phyloP scores from a whole-genome alignment of 2,888 invertebrate genomes.

The Protodeltote pygarga region DNA sequence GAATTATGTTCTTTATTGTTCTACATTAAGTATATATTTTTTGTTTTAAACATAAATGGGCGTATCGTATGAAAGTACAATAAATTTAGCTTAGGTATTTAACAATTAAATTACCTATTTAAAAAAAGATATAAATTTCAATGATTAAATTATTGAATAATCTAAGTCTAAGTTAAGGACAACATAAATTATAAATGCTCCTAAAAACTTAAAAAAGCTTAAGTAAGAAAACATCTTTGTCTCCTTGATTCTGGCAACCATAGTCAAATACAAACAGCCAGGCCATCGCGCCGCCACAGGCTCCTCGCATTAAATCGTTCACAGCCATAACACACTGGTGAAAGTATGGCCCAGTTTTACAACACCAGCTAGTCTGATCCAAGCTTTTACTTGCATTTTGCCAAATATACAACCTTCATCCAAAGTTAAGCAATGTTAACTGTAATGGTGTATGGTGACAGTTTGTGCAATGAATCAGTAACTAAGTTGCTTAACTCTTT shows the following conservation, averaged over 20 bases:
- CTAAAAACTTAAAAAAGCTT: no score
- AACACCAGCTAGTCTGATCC: slow-evolving; percentile 12
- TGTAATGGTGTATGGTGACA: slow-evolving; percentile 3
- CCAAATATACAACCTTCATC: slow-evolving; percentile 38
- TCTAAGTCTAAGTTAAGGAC: no score
- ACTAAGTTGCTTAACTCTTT: slow-evolving; percentile 4
- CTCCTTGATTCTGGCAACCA: background rate
- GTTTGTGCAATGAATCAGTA: slow-evolving; percentile 20
- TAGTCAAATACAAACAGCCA: background rate
- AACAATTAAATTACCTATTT: no score
- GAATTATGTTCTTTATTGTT: background rate
- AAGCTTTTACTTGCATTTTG: slow-evolving; percentile 33
- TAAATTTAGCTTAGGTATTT: no score
- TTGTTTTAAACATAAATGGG: no score
- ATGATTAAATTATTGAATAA: no score
- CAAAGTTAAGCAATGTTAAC: no score
- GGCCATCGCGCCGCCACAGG: slow-evolving; percentile 1
- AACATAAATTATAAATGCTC: no score
- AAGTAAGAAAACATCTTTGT: no score
- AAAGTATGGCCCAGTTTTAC: slow-evolving; percentile 43
- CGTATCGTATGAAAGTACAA: no score
- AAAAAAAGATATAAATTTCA: no score
- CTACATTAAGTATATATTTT: no score
- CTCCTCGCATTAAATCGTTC: slow-evolving; percentile 38
- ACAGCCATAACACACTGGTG: slow-evolving; percentile 41